A percentile compares a stretch with the other conserved stretches of the same genome.
phyloP scores from a whole-genome alignment of 2,888 invertebrate genomes.

The Seira sanloemensis region DNA sequence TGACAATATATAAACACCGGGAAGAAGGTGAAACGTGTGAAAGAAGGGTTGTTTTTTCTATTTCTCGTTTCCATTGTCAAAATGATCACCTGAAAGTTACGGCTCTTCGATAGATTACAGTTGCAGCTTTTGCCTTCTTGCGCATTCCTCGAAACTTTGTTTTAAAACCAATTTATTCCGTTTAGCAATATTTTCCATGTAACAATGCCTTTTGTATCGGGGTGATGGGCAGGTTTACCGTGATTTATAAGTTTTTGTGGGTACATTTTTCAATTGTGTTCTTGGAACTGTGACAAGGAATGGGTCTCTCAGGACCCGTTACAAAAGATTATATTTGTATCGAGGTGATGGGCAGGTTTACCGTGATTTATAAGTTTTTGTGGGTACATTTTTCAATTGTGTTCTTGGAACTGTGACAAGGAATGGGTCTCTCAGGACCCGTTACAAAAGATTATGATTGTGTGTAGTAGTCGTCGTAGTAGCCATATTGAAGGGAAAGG shows the following conservation, averaged over 20 bases:
- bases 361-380: constrained; percentile 69
- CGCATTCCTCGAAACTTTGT: neutral
- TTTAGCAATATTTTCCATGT: neutral
- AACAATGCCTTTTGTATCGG: neutral
- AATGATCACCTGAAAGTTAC: too few relatives aligned
- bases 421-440: constrained; percentile 72
- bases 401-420: constrained; percentile 71
- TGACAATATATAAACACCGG: too few relatives aligned
- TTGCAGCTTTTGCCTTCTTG: too few relatives aligned
- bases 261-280: constrained; percentile 73
- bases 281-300: constrained; percentile 71
- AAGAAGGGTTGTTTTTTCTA: too few relatives aligned
- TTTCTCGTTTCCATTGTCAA: too few relatives aligned
- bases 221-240: constrained; percentile 59
- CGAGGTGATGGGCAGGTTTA: constrained; percentile 58
- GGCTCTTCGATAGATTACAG: too few relatives aligned
- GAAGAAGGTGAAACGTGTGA: too few relatives aligned
- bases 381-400: constrained; percentile 73
- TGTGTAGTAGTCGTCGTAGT: constrained; percentile 16
- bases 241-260: constrained; percentile 70
- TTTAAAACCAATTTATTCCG: neutral
- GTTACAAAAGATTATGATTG: constrained; percentile 65
- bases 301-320: constrained; percentile 71
- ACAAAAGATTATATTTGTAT: neutral
- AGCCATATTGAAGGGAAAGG: neutral